Base-by-base conservation (phyloP, 2,888 invertebrate genomes). In the Dicyrtomina minuta region DNA sequence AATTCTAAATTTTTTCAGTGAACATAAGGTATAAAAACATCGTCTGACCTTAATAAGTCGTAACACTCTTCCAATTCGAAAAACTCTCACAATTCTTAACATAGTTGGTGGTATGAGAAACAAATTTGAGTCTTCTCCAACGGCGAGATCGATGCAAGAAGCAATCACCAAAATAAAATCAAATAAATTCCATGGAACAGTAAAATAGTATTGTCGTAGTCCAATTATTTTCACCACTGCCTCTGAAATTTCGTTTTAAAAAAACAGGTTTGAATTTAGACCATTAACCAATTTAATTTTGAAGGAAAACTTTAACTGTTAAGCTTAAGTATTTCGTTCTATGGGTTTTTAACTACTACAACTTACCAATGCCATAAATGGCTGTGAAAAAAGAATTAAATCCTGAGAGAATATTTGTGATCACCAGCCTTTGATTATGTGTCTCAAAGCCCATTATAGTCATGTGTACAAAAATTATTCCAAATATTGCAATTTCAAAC, bases 301-400 rank as follows among this genome's bases (percentile, higher is more conserved):
- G n/a, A n/a, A n/a, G n/a, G n/a, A n/a, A n/a, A n/a, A n/a, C n/a
- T n/a, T n/a, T n/a, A n/a, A n/a, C n/a, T n/a, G n/a, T n/a, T n/a
- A n/a, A n/a, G n/a, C n/a, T n/a, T n/a, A n/a, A n/a, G n/a, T n/a
- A n/a, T n/a, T n/a, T n/a, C n/a, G n/a, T n/a, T n/a, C n/a, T n/a
- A n/a, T n/a, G n/a, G n/a, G n/a, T n/a, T n/a, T n/a, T n/a, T n/a
- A n/a, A 56, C 33, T 33, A n/a, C n/a, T n/a, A n/a, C n/a, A n/a
- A n/a, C n/a, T n/a, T 83, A 91, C 91, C 91, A 83, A 93, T 86
- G 79, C 92, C 90, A 84, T 93, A 94, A 80, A 94, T 93, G 77
- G 93, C 93, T 75, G 95, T 95, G 86, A 96, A 96, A 86, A 96
- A 92, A 70, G 95, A 93, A 83, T 96, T 96, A 84, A 95, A 91